Evolutionary conservation across 2,797 vertebrate species (phyloP).

Genomic region (Thamnophis elegans): DNA sequence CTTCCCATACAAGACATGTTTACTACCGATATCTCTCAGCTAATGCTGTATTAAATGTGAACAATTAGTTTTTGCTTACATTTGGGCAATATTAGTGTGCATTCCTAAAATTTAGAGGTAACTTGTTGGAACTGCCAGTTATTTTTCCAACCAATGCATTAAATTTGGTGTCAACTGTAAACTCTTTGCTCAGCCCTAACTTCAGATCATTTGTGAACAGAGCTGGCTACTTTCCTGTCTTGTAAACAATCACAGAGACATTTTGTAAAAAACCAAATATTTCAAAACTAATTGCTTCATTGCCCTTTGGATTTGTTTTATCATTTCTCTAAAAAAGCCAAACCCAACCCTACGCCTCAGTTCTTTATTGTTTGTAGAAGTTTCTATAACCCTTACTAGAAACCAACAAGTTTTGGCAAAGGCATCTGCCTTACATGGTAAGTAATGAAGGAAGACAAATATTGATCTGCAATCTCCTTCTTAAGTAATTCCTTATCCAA

Average conservation of each 20-base stretch:
- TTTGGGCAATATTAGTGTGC: neutral
- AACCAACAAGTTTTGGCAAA: neutral
- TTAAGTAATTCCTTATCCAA: neutral
- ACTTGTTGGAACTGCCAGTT: neutral
- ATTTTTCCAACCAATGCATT: neutral
- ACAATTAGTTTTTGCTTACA: neutral
- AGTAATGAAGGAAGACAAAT: neutral
- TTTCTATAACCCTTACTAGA: neutral
- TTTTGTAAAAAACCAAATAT: neutral
- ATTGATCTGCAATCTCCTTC: neutral
- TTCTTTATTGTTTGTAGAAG: neutral
- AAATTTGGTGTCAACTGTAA: neutral
- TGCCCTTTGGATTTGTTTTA: neutral
- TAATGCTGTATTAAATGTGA: neutral
- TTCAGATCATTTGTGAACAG: neutral
- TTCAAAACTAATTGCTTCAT: neutral
- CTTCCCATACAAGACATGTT: neutral
- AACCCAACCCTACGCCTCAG: neutral
- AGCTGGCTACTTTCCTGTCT: neutral
- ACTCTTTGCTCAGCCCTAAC: neutral
- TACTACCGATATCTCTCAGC: neutral
- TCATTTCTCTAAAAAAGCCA: neutral
- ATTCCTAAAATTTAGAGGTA: neutral
- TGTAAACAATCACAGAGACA: neutral
- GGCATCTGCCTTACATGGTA: neutral